These are phyloP conservation scores for Drosophila micromelanica DNA, from an alignment of 1,140 invertebrate genomes.

Conservation along the genomic window DNA sequence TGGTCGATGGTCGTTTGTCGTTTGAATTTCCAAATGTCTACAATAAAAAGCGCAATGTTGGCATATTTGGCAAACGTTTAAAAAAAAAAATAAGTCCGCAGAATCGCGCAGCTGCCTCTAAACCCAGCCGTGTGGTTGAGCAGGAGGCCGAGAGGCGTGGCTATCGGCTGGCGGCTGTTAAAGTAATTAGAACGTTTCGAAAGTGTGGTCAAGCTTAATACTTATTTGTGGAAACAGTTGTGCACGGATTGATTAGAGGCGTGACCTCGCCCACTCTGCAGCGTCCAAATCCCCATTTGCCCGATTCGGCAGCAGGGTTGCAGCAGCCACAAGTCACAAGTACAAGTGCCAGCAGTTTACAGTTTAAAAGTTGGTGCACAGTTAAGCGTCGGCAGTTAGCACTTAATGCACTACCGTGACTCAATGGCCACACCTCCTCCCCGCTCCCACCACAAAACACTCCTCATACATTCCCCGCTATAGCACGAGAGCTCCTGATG, in stretches of 20 bases:
- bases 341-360: slow-evolving; percentile 4
- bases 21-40: slow-evolving; percentile 52
- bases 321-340: slow-evolving; percentile 6
- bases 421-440: slow-evolving; percentile 27
- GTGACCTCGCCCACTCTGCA: slow-evolving; percentile 6
- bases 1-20: slow-evolving; percentile 28
- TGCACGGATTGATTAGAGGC: slow-evolving; percentile 63
- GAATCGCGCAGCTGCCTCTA: not conserved
- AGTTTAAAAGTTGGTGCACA: slow-evolving; percentile 49
- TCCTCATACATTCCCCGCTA: not conserved
- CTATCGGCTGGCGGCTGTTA: slow-evolving; percentile 68
- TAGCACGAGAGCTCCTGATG: slow-evolving; percentile 12
- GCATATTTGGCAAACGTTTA: slow-evolving; percentile 35
- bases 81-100: slow-evolving; percentile 24
- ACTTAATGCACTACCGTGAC: slow-evolving; percentile 58
- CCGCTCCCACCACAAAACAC: not conserved
- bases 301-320: slow-evolving; percentile 2
- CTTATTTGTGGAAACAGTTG: slow-evolving; percentile 50
- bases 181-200: slow-evolving; percentile 73
- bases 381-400: slow-evolving; percentile 58
- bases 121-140: slow-evolving; percentile 22
- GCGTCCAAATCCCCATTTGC: slow-evolving; percentile 5
- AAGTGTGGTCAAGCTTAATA: slow-evolving; percentile 49
- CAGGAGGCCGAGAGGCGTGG: not conserved
- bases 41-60: slow-evolving; percentile 64